These are phyloP conservation scores for Brachionus angularis DNA, from an alignment of 1,140 invertebrate species.

Conservation along the genomic window DNA sequence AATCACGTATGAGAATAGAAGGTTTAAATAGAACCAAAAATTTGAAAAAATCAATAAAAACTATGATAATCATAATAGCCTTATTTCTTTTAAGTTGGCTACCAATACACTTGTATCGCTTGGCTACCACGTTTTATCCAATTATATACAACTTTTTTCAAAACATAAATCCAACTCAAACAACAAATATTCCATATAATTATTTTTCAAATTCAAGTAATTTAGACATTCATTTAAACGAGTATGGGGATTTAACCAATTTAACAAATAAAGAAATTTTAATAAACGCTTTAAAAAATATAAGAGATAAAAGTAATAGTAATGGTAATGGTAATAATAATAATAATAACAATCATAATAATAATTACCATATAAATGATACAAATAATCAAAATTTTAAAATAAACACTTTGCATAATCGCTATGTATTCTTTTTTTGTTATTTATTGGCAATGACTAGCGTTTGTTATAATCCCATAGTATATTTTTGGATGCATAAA, in stretches of 20 bases:
- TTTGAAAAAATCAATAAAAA: constrained; percentile 51
- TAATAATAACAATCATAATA: no score
- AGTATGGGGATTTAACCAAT: no score
- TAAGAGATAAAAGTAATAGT: no score
- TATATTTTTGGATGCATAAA: constrained; percentile 62
- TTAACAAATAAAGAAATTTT: constrained; percentile 9
- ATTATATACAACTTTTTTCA: constrained; percentile 49
- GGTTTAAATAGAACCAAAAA: constrained; percentile 25
- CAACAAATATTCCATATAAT: constrained; percentile 53
- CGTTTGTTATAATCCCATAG: constrained; percentile 62
- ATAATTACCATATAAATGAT: no score
- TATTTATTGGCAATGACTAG: constrained; percentile 62
- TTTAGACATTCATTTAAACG: no score
- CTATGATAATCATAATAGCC: constrained; percentile 59
- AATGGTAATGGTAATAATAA: no score
- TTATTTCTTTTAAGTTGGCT: constrained; percentile 61
- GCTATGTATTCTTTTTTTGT: constrained; percentile 58
- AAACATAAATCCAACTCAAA: constrained; percentile 19
- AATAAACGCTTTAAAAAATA: constrained; percentile 14
- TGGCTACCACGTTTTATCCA: constrained; percentile 60
- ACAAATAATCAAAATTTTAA: constrained; percentile 4
- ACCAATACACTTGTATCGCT: constrained; percentile 61
- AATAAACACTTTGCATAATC: constrained; percentile 48
- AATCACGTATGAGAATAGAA: constrained; percentile 24
- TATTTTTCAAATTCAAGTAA: no score